Conservation (phyloP, 2,797 vertebrate genomes). For the Staurois parvus region DNA sequence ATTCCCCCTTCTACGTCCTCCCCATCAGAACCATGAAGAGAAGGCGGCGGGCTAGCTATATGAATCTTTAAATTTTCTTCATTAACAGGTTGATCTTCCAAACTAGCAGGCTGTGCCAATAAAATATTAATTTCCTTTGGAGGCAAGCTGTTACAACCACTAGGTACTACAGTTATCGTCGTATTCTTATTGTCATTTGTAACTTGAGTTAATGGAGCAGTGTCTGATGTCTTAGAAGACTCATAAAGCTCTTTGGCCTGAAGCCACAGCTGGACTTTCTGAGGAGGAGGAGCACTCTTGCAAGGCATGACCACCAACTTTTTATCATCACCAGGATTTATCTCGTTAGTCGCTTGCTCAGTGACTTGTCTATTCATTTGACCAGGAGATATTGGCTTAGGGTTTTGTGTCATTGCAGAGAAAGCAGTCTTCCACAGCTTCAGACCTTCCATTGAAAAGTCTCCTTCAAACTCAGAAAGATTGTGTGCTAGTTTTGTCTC, state of each 20-base stretch:
- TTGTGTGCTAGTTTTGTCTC: conserved; percentile 88
- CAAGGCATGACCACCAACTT: conserved; percentile 94
- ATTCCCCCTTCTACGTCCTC: conserved; percentile 56
- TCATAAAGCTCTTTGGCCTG: conserved; percentile 92
- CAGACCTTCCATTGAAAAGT: conserved; percentile 91
- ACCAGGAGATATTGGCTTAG: conserved; percentile 77
- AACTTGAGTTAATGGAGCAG: conserved; percentile 69
- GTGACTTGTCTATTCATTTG: conserved; percentile 69
- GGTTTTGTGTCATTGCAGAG: conserved; percentile 88
- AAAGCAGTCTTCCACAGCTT: conserved; percentile 95
- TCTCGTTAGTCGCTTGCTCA: conserved; percentile 69
- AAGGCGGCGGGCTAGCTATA: conserved; percentile 70
- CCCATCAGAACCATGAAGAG: conserved; percentile 68
- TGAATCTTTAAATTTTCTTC: conserved; percentile 36
- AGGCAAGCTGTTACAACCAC: conserved; percentile 70
- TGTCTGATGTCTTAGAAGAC: conserved; percentile 79
- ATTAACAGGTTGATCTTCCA: conserved; percentile 23
- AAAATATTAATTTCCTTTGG: conserved; percentile 68
- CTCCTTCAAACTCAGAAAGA: conserved; percentile 90
- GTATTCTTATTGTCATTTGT: conserved; percentile 68
- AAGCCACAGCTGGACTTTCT: conserved; percentile 91
- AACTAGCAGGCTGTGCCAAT: conserved; percentile 63
- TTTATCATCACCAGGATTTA: conserved; percentile 80
- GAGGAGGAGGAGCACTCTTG: conserved; percentile 88
- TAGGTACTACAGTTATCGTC: conserved; percentile 61